phyloP scores from a whole-genome alignment of 2,888 invertebrate species.

The Hipparchia sbordonii region DNA sequence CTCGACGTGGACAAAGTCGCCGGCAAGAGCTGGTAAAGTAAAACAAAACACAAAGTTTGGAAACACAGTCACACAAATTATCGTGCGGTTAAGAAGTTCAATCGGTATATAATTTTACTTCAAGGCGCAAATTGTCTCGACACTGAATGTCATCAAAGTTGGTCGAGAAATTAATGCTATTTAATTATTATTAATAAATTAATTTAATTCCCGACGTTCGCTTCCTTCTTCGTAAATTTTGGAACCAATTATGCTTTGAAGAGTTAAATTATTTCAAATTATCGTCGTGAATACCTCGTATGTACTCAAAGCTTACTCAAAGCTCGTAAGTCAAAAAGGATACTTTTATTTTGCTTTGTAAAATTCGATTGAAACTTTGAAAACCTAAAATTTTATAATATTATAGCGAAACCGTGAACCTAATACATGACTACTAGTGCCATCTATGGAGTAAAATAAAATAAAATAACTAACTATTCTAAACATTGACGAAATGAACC shows the following conservation, averaged over 20 bases:
- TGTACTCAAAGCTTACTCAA: too few species aligned
- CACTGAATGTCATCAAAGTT: constrained; percentile 37
- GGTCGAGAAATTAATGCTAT: constrained; percentile 39
- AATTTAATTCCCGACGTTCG: constrained; percentile 26
- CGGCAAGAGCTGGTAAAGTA: not conserved
- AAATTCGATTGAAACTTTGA: too few species aligned
- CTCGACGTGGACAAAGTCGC: too few species aligned
- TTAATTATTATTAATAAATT: constrained; percentile 38
- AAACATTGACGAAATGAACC: too few species aligned
- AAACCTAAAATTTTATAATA: too few species aligned
- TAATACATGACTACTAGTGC: too few species aligned
- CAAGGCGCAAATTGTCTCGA: constrained; percentile 40
- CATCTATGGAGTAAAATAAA: too few species aligned
- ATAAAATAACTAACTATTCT: too few species aligned
- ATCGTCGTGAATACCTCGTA: not conserved
- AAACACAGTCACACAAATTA: constrained; percentile 23
- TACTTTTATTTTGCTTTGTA: too few species aligned
- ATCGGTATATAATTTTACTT: constrained; percentile 38
- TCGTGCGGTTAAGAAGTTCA: constrained; percentile 36
- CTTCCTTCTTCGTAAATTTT: constrained; percentile 15
- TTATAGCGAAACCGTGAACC: too few species aligned
- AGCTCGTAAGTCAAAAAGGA: too few species aligned
- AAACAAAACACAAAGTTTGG: constrained; percentile 23
- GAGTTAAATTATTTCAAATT: not conserved
- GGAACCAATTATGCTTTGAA: constrained; percentile 9